phyloP scores from a whole-genome alignment of 2,797 vertebrate species.

The Hirundo rustica region DNA sequence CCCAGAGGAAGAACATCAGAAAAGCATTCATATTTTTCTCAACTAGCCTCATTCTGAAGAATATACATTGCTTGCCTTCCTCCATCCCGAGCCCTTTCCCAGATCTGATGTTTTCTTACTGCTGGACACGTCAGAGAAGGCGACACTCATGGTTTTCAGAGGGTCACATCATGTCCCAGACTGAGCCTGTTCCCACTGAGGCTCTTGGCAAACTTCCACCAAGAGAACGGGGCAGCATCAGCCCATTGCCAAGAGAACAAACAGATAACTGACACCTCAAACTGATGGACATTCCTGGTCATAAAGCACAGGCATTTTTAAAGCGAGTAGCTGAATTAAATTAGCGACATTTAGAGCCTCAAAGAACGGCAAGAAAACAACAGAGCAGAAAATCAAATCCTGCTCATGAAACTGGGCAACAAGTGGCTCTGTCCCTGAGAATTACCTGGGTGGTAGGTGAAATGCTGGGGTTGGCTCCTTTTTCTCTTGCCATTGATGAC shows the following conservation, averaged over 20 bases:
- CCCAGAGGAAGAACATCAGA: conserved; percentile 38
- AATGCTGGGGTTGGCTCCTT: conserved; percentile 95
- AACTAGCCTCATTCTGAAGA: not conserved
- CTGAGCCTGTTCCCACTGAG: conserved; percentile 2
- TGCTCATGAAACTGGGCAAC: not conserved
- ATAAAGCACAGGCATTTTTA: not conserved
- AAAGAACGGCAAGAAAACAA: not conserved
- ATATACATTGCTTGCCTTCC: not conserved
- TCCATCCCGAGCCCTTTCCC: not conserved
- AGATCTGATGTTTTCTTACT: not conserved
- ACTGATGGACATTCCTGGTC: not conserved
- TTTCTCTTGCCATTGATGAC: conserved; percentile 98
- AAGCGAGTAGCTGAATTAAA: not conserved
- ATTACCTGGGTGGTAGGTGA: conserved; percentile 88
- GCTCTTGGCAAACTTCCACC: not conserved
- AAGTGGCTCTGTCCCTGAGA: not conserved
- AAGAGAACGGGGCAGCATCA: not conserved
- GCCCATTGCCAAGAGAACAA: not conserved
- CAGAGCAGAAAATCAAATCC: not conserved
- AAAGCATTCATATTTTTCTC: conserved; percentile 20
- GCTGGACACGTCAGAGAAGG: not conserved
- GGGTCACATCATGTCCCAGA: conserved; percentile 1
- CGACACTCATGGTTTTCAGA: not conserved
- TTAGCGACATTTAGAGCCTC: not conserved
- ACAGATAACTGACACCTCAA: not conserved